Evolutionary conservation across 2,797 vertebrate species (phyloP).

Genomic region (Microctenopoma steveboyesi): DNA sequence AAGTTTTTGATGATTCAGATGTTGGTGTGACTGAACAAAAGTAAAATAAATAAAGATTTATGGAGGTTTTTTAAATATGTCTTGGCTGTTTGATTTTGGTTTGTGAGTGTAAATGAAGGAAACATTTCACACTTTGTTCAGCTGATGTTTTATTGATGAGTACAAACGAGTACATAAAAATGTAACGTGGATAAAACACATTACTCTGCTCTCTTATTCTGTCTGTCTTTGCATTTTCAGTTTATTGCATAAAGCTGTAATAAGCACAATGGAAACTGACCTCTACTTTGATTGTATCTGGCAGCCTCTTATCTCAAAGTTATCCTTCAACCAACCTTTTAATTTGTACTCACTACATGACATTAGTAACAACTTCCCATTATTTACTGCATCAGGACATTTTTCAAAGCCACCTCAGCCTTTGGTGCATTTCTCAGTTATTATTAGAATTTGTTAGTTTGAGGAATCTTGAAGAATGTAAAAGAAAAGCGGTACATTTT

Average conservation of each 20-base stretch:
- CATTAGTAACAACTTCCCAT: constrained; percentile 26
- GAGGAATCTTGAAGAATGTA: too few species aligned
- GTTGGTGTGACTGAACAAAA: constrained; percentile 70
- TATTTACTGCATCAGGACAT: not conserved
- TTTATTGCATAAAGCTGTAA: constrained; percentile 36
- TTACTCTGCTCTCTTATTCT: not conserved
- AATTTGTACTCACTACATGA: constrained; percentile 7
- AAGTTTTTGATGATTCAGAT: constrained; percentile 75
- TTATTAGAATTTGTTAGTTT: too few species aligned
- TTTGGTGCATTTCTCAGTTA: not conserved
- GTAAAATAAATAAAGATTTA: constrained; percentile 76
- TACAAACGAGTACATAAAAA: constrained; percentile 12
- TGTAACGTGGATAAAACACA: not conserved
- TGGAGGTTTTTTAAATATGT: constrained; percentile 69
- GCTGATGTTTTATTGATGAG: constrained; percentile 40
- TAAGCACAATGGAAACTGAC: constrained; percentile 17
- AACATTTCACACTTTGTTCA: not conserved
- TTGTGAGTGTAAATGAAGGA: not conserved
- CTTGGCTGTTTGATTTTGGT: constrained; percentile 14
- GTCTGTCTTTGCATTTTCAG: constrained; percentile 1
- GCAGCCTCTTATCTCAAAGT: constrained; percentile 62
- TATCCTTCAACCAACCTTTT: constrained; percentile 59
- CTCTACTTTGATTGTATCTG: constrained; percentile 16
- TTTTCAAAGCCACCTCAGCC: not conserved
- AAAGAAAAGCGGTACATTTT: not conserved